Evolutionary conservation across 2,113 vertebrate genomes (phyloP).

Genomic region (Osmerus mordax): DNA sequence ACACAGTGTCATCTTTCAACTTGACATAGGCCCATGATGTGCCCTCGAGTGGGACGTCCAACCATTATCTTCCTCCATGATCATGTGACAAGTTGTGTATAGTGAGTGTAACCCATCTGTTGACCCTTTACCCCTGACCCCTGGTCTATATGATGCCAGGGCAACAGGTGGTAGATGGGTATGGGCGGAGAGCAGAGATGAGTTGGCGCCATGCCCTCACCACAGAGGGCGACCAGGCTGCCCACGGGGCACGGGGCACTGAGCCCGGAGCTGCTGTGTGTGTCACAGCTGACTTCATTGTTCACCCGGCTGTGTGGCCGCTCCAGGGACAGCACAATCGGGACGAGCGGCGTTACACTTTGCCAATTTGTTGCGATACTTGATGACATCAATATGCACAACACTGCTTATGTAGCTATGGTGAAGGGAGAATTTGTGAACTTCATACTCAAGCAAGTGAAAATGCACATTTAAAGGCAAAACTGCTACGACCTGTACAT

Average conservation of each 20-base stretch:
- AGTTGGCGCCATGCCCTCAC: background rate
- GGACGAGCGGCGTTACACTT: background rate
- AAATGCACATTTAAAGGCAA: no score
- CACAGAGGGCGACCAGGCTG: background rate
- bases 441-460: no score
- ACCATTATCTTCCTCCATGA: no score
- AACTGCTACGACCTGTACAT: no score
- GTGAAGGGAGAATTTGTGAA: no score
- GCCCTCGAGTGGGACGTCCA: no score
- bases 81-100: background rate
- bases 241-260: background rate
- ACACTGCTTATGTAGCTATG: no score
- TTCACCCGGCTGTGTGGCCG: no score
- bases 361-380: background rate
- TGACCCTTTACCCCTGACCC: conserved; percentile 19
- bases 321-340: background rate
- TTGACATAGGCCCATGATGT: no score
- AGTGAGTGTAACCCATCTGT: conserved; percentile 23
- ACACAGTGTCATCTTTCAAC: no score
- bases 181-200: background rate
- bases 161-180: conserved; percentile 38
- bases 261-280: no score
- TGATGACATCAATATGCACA: background rate
- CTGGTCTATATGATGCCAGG: conserved; percentile 16
- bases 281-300: conserved; percentile 18